Evolutionary conservation across 2,888 invertebrate genomes (phyloP), one percentile per base, ranked within the genome.

Genomic region (Drosophila atripex): DNA sequence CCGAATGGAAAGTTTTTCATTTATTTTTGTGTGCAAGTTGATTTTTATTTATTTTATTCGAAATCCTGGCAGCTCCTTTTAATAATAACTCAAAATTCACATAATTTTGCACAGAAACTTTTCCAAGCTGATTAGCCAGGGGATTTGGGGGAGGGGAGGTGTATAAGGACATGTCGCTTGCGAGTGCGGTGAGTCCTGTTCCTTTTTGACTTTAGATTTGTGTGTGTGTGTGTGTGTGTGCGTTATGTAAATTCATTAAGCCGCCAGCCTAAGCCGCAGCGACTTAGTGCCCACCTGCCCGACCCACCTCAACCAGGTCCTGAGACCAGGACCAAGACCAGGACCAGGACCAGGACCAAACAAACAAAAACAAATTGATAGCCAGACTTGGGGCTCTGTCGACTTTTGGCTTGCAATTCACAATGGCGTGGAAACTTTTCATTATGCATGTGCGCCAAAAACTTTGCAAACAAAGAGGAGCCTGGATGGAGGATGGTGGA

Each of bases 331-430:
- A n/a, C n/a, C n/a, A n/a, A n/a, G n/a, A n/a, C n/a, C n/a, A n/a
- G n/a, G n/a, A n/a, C n/a, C n/a, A n/a, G n/a, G n/a, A n/a, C n/a
- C 18, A 18, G 18, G 18, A 18, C 1, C 18, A 18, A 71, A 54
- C 61, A 55, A 71, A 61, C 70, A 71, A 70, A 55, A 71, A 61
- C 70, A 71, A 70, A 70, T 70, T 70, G 70, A 70, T 70, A 71
- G 61, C 70, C 70, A 54, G 58, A 66, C 57, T 63, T 63, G 41
- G 18, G 32, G 32, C 47, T 60, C 41, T 41, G 56, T 47, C 59
- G 69, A 54, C 71, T 70, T 49, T 60, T 55, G 61, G 32, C 69
- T 68, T 68, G 69, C 68, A 68, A 68, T 68, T 68, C 57, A 58
- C 58, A 58, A 58, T 71, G 71, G 54, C 61, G 61, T 51, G 32